A percentile compares a stretch with the other conserved stretches of the same genome.
Conservation (phyloP, 2,888 invertebrate species). For the Coelopa pilipes region DNA sequence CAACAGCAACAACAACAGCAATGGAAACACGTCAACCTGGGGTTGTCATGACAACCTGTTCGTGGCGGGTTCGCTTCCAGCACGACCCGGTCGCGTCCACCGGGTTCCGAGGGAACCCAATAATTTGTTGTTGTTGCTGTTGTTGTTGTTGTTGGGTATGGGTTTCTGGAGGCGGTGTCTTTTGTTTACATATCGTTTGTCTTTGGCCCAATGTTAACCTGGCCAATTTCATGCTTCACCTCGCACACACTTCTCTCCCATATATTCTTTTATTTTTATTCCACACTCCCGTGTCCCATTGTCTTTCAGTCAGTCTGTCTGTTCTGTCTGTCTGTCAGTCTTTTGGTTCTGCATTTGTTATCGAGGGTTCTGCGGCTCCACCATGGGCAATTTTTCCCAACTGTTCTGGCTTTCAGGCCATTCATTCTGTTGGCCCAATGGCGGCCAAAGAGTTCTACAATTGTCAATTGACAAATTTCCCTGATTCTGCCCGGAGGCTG, state of each 20-base stretch:
- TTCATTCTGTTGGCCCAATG: too few species aligned
- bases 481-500: too few species aligned
- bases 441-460: too few species aligned
- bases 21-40: conserved; percentile 9
- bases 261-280: too few species aligned
- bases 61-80: conserved; percentile 5
- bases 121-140: not conserved
- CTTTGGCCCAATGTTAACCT: conserved; percentile 15
- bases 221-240: conserved; percentile 33
- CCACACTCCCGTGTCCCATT: too few species aligned
- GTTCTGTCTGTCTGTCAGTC: too few species aligned
- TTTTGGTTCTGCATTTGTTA: too few species aligned
- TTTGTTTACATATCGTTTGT: conserved; percentile 29
- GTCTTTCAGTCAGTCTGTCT: too few species aligned
- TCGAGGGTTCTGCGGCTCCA: too few species aligned
- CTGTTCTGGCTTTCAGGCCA: too few species aligned
- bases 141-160: not conserved
- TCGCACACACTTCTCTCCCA: conserved; percentile 8
- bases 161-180: conserved; percentile 13
- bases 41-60: conserved; percentile 27
- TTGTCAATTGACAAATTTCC: too few species aligned
- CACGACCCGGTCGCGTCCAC: not conserved
- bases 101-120: not conserved
- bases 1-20: conserved; percentile 14
- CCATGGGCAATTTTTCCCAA: too few species aligned